These are phyloP conservation scores for Meteorus sp. DNA, from an alignment of 1,140 invertebrate genomes.

Conservation along the genomic window DNA sequence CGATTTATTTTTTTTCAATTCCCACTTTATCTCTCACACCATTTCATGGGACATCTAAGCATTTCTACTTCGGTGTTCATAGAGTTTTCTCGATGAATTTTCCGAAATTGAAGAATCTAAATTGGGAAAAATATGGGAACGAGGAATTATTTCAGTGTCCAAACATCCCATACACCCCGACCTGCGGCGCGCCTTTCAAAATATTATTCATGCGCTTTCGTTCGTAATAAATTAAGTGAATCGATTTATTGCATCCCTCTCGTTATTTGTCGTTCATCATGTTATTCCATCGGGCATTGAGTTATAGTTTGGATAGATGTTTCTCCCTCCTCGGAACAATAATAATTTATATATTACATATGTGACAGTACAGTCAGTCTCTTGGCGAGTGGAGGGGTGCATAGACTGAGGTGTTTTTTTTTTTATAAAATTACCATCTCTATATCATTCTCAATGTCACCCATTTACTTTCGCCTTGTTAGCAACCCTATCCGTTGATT, in stretches of 20 bases:
- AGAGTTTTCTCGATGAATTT: not conserved
- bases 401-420: too few relatives aligned
- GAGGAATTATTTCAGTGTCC: constrained; percentile 27
- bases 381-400: too few relatives aligned
- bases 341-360: constrained; percentile 40
- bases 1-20: too few relatives aligned
- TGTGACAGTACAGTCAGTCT: too few relatives aligned
- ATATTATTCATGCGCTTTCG: not conserved
- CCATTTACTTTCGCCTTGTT: too few relatives aligned
- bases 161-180: constrained; percentile 52
- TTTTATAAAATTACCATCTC: too few relatives aligned
- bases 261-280: too few relatives aligned
- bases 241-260: not conserved
- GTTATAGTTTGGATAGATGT: constrained; percentile 49
- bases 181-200: constrained; percentile 49
- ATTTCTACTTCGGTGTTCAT: too few relatives aligned
- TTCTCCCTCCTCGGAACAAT: constrained; percentile 43
- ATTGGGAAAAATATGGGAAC: constrained; percentile 1
- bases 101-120: not conserved
- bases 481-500: too few relatives aligned
- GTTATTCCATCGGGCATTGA: constrained; percentile 29
- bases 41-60: too few relatives aligned
- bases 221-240: not conserved
- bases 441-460: too few relatives aligned
- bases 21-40: too few relatives aligned